Base-by-base conservation (phyloP, 2,113 vertebrate genomes). In the Etheostoma spectabile region DNA sequence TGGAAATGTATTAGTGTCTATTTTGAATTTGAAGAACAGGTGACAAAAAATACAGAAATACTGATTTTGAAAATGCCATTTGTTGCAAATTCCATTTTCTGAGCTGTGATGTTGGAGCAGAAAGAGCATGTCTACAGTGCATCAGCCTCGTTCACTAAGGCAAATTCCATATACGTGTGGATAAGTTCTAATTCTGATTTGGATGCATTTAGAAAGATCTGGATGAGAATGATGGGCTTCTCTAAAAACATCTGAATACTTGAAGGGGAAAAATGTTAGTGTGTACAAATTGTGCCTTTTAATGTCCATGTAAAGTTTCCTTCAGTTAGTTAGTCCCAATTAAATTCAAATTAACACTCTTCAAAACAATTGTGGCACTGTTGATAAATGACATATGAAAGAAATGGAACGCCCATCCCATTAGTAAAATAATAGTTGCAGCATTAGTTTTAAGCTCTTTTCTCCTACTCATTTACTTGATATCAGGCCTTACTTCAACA, bases 401-500 rank as follows among this genome's bases (percentile, higher is more conserved):
- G 1, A 8, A 45, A 42, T 5, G 2, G 6, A 60, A 18, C 0
- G 8, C 11, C 33, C 30, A 12, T 61, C 33, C 8, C 2, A 35
- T 53, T 38, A 46, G 16, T 60, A 6, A 59, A 57, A 48, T 51
- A 52, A 21, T 3, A 63, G 57, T 46, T 16, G 18, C 51, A 38
- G 51, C 45, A 21, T 33, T 59, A 42, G 33, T 61, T 48, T 30
- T 24, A 53, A 16, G 19, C 45, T 59, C 12, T 60, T 49, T 21
- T 64, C 2, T 63, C 8, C 6, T 10, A 0, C 49, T 64, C 33
- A 53, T 63, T 53, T 3, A 16, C 51, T n/a, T 56, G 21, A 35
- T 10, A 51, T 66, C 46, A 57, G 35, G 30, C 42, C 22, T 66
- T 21, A 45, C 68, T 82, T 61, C 18, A 71, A 63, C 59, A 70